Percentiles rank a stretch among this genome's conserved stretches.
Conservation (phyloP, 2,113 vertebrate genomes). For the Nesogale talazaci region DNA sequence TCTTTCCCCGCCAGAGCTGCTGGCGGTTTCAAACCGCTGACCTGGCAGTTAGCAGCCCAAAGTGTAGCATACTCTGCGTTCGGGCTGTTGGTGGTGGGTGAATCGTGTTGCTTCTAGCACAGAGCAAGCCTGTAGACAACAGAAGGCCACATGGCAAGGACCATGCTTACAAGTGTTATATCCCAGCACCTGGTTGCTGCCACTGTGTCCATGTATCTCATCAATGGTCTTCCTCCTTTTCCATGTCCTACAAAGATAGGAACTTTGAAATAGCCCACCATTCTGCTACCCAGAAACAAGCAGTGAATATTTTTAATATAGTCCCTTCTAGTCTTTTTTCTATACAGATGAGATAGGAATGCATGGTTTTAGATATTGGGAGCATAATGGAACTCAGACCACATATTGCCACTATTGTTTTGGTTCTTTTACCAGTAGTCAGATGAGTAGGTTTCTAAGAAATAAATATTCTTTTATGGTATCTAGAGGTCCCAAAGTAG, state of each 20-base stretch:
- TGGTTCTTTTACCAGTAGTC: not conserved
- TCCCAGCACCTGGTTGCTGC: too few species aligned
- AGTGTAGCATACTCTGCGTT: too few species aligned
- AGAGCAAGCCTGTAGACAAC: too few species aligned
- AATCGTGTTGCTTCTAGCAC: too few species aligned
- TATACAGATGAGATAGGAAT: not conserved
- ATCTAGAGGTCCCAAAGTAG: not conserved
- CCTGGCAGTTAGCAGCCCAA: too few species aligned
- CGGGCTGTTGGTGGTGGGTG: too few species aligned
- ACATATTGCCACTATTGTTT: not conserved
- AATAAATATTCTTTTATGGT: conserved; percentile 18
- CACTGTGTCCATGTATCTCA: too few species aligned
- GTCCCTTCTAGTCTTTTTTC: conserved; percentile 56
- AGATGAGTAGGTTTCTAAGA: conserved; percentile 19
- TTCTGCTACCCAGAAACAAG: not conserved
- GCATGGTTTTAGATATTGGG: not conserved
- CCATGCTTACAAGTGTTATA: too few species aligned
- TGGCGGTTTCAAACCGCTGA: too few species aligned
- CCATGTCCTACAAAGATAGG: conserved; percentile 4
- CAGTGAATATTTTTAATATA: conserved; percentile 25
- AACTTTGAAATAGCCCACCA: not conserved
- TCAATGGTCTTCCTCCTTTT: not conserved
- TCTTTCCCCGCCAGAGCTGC: too few species aligned
- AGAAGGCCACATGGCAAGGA: too few species aligned
- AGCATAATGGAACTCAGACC: not conserved